A percentile compares a stretch with the other conserved stretches of the same genome.
phyloP scores from a whole-genome alignment of 2,797 vertebrate species.

The Microctenopoma steveboyesi region DNA sequence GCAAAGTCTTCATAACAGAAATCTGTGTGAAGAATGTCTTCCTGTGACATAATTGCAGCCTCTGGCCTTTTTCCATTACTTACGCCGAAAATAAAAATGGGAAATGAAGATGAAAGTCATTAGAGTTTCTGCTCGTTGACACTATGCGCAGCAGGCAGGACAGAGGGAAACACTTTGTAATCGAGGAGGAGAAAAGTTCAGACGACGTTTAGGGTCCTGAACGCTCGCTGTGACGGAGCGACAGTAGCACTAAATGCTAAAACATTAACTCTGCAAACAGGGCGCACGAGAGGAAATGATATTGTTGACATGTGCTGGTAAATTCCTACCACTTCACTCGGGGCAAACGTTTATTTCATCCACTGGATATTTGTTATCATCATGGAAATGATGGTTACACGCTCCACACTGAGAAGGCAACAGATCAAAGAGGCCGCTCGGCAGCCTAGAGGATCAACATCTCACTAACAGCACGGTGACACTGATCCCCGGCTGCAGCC shows the following conservation, averaged over 20 bases:
- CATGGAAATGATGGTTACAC: slow-evolving; percentile 28
- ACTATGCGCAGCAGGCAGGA: slow-evolving; percentile 6
- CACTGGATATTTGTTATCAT: slow-evolving; percentile 29
- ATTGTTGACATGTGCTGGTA: neutral
- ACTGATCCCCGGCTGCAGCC: slow-evolving; percentile 43
- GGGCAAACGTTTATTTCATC: slow-evolving; percentile 1
- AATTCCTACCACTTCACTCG: neutral
- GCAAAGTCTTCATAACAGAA: neutral
- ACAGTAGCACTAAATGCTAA: neutral
- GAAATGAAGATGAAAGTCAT: slow-evolving; percentile 29
- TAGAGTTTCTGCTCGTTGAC: slow-evolving; percentile 19
- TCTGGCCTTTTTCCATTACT: slow-evolving; percentile 10
- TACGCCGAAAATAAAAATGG: neutral
- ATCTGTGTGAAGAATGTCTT: neutral
- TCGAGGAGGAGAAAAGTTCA: neutral
- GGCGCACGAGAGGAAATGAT: neutral
- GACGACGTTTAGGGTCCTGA: slow-evolving; percentile 21
- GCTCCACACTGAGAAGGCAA: neutral
- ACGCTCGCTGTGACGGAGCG: neutral
- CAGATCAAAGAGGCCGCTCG: slow-evolving; percentile 37
- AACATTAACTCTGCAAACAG: neutral
- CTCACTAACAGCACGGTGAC: slow-evolving; percentile 17
- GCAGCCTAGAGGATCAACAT: slow-evolving; percentile 45
- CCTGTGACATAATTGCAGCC: slow-evolving; percentile 27
- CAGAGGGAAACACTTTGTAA: neutral